These are phyloP conservation scores for Thecophora atra DNA, from an alignment of 2,888 invertebrate genomes.

Conservation along the genomic window DNA sequence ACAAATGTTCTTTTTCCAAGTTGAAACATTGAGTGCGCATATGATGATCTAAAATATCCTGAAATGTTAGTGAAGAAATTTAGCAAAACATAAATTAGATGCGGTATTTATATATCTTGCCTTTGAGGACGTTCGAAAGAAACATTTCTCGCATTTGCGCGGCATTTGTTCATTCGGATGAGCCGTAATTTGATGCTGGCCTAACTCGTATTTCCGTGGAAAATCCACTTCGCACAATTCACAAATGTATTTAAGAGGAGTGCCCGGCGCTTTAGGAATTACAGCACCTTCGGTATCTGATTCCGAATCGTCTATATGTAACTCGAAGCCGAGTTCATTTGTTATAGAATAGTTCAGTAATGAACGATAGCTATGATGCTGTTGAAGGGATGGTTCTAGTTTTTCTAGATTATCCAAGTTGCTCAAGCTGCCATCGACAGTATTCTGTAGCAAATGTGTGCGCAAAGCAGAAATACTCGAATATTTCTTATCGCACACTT, in stretches of 20 bases:
- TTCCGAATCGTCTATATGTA: conserved; percentile 64
- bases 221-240: conserved; percentile 57
- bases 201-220: conserved; percentile 57
- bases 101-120: conserved; percentile 48
- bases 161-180: conserved; percentile 67
- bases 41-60: conserved; percentile 69
- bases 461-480: conserved; percentile 50
- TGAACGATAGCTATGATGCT: conserved; percentile 48
- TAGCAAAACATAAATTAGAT: not conserved
- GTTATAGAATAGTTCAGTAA: conserved; percentile 60
- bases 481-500: conserved; percentile 55
- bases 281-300: conserved; percentile 56
- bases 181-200: conserved; percentile 58
- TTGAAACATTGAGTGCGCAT: conserved; percentile 65
- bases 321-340: conserved; percentile 60
- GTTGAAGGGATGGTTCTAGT: not conserved
- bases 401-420: conserved; percentile 9
- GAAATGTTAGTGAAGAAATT: conserved; percentile 47
- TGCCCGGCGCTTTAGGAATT: conserved; percentile 28
- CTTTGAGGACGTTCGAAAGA: conserved; percentile 68
- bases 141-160: conserved; percentile 68
- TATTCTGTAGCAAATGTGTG: conserved; percentile 47
- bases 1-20: conserved; percentile 55
- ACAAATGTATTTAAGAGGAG: conserved; percentile 50
- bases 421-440: not conserved